Evolutionary conservation across 2,113 vertebrate genomes (phyloP).

Genomic region (Glareola pratincola): DNA sequence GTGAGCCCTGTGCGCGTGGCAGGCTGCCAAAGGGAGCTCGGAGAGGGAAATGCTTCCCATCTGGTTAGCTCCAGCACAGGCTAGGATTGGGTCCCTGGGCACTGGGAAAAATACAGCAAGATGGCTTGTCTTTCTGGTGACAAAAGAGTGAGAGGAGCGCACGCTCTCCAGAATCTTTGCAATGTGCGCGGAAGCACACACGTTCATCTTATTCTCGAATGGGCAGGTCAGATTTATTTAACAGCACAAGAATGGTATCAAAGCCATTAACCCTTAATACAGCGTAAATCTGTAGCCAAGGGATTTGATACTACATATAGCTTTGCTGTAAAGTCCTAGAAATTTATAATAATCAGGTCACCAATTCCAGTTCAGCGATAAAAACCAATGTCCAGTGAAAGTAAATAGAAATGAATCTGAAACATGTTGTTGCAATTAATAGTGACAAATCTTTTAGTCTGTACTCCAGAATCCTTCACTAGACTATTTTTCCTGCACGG

Average conservation of each 20-base stretch:
- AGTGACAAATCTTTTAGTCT: conserved; percentile 8
- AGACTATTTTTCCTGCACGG: neutral
- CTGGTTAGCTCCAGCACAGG: neutral
- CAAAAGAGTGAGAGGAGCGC: neutral
- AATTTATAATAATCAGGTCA: neutral
- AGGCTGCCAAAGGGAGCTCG: neutral
- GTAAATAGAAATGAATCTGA: conserved; percentile 31
- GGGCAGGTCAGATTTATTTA: neutral
- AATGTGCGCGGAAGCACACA: neutral
- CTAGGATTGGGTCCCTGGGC: neutral
- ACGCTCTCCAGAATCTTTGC: neutral
- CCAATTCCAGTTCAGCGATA: neutral
- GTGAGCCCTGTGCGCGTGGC: neutral
- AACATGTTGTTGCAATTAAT: neutral
- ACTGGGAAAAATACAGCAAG: neutral
- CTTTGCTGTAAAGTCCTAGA: neutral
- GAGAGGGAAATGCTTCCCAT: neutral
- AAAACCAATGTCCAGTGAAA: conserved; percentile 5
- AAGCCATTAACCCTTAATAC: neutral
- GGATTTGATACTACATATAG: neutral
- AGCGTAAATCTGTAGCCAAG: neutral
- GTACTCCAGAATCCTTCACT: neutral
- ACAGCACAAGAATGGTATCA: neutral
- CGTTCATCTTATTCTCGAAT: neutral
- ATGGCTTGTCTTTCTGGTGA: neutral